These are phyloP conservation scores for Hirundo rustica DNA, from an alignment of 2,797 vertebrate genomes.

Conservation along the genomic window DNA sequence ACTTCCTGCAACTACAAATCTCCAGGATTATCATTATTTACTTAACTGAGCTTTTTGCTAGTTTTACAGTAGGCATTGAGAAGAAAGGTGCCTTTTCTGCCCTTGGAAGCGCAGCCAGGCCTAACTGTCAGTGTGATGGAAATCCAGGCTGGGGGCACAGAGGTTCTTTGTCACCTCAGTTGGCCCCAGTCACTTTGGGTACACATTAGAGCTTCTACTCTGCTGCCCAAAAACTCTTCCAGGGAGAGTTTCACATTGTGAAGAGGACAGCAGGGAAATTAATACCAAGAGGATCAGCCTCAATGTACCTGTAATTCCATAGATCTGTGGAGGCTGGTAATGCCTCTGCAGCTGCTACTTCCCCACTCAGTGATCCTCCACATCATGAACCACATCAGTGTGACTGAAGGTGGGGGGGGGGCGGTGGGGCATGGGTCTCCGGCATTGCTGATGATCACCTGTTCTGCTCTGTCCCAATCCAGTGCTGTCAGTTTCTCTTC, in stretches of 20 bases:
- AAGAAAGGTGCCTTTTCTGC: neutral
- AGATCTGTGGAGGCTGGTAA: neutral
- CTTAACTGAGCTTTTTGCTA: neutral
- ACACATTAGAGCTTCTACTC: neutral
- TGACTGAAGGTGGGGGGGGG: neutral
- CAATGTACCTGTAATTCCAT: neutral
- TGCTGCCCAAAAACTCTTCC: neutral
- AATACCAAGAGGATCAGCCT: neutral
- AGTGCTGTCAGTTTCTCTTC: neutral
- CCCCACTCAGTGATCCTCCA: neutral
- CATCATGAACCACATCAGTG: neutral
- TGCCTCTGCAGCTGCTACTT: slow-evolving; percentile 17
- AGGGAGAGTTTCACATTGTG: neutral
- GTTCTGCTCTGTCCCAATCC: neutral
- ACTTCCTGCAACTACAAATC: neutral
- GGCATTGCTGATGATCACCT: fast-evolving
- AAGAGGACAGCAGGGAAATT: neutral
- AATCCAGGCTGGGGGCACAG: neutral
- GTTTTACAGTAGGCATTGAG: neutral
- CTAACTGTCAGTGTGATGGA: neutral
- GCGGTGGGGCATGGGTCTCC: neutral
- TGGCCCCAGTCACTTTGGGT: neutral
- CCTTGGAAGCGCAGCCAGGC: neutral
- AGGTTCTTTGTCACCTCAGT: neutral
- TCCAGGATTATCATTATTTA: neutral